Conservation (phyloP, 2,113 vertebrate genomes). For the Notechis scutatus region DNA sequence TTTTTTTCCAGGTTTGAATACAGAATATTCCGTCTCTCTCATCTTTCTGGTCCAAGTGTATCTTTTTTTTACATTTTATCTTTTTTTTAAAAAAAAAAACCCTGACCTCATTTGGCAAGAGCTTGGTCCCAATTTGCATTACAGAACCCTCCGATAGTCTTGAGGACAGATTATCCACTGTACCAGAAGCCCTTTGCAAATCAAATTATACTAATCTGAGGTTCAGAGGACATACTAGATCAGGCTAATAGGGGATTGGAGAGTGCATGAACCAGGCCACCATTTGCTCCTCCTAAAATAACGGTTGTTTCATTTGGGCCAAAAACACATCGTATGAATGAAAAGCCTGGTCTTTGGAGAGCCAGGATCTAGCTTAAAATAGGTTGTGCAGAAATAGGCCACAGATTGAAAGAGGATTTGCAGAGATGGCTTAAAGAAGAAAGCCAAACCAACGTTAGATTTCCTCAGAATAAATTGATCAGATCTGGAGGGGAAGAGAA, state of each 20-base stretch:
- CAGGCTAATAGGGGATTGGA: neutral
- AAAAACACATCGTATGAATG: neutral
- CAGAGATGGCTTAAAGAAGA: neutral
- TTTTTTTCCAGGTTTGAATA: neutral
- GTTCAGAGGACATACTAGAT: neutral
- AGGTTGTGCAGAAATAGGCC: neutral
- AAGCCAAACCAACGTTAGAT: neutral
- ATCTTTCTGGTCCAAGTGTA: neutral
- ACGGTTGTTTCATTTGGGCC: neutral
- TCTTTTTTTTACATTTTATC: neutral
- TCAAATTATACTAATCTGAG: neutral
- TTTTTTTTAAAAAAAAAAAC: neutral
- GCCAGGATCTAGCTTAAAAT: neutral
- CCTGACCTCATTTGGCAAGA: neutral
- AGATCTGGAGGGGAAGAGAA: too few relatives aligned
- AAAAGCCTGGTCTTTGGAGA: neutral
- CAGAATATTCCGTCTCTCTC: neutral
- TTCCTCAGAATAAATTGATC: neutral
- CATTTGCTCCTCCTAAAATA: neutral
- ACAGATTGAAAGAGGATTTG: neutral
- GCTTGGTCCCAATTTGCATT: neutral
- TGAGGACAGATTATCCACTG: neutral
- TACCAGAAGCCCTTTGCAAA: neutral
- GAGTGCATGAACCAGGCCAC: neutral
- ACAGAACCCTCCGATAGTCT: neutral